A percentile compares a stretch with the other conserved stretches of the same genome.
Evolutionary conservation across 2,797 vertebrate genomes (phyloP).

Genomic region (Coregonus sp.): DNA sequence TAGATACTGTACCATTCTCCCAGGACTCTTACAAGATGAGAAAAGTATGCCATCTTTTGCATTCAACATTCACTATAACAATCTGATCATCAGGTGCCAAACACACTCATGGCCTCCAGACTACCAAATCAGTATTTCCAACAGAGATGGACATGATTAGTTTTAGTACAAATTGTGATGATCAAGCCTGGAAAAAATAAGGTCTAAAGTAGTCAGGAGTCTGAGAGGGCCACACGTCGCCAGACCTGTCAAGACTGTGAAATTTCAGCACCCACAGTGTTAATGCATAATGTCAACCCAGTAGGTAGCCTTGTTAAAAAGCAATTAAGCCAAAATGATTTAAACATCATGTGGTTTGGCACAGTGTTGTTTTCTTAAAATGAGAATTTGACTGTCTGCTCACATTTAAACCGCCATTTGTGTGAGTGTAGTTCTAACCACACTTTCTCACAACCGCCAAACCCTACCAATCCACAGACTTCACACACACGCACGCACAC

Average conservation of each 20-base stretch:
- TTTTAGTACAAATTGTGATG: not conserved
- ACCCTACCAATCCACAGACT: slow-evolving; percentile 74
- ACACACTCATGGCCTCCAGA: not conserved
- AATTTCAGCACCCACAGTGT: slow-evolving; percentile 75
- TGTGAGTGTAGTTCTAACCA: slow-evolving; percentile 74
- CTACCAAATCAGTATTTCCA: not conserved
- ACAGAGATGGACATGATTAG: not conserved
- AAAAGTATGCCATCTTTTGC: not conserved
- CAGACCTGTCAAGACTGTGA: slow-evolving; percentile 66
- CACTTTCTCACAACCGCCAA: slow-evolving; percentile 77
- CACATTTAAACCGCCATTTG: slow-evolving; percentile 78
- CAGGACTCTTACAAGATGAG: not conserved
- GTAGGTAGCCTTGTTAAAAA: slow-evolving; percentile 80
- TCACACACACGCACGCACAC: slow-evolving; percentile 62
- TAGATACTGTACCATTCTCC: slow-evolving; percentile 45
- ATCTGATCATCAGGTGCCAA: not conserved
- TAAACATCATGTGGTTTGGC: slow-evolving; percentile 75
- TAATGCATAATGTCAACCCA: slow-evolving; percentile 77
- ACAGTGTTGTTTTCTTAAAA: slow-evolving; percentile 78
- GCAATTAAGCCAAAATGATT: slow-evolving; percentile 81
- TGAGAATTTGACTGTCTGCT: slow-evolving; percentile 80
- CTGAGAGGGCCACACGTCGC: slow-evolving; percentile 57
- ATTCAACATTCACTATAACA: not conserved
- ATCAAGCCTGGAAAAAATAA: not conserved
- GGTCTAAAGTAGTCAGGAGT: slow-evolving; percentile 55